phyloP scores from a whole-genome alignment of 1,140 invertebrate genomes.

The Phymorhynchus buccinoides region DNA sequence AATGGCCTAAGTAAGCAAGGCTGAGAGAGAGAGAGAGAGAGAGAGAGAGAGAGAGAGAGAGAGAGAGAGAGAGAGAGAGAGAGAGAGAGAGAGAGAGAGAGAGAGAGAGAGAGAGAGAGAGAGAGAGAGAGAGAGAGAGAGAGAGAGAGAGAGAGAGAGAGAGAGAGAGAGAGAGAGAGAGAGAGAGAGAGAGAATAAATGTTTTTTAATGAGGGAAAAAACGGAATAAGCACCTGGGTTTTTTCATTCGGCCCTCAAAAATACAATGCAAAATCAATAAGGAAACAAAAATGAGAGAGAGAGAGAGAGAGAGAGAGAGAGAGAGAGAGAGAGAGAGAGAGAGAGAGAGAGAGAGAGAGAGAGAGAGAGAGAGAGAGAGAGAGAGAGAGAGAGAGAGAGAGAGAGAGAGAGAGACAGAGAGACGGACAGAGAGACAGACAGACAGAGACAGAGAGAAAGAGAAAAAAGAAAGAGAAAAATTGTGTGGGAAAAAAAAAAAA shows the following conservation, averaged over 20 bases:
- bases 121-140: background rate
- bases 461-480: too few relatives aligned
- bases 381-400: background rate
- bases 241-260: too few relatives aligned
- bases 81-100: background rate
- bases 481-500: too few relatives aligned
- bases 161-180: background rate
- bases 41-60: background rate
- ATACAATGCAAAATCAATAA: too few relatives aligned
- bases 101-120: background rate
- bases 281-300: too few relatives aligned
- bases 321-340: background rate
- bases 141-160: background rate
- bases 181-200: background rate
- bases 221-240: too few relatives aligned
- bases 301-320: background rate
- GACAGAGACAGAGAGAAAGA: too few relatives aligned
- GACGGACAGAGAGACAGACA: too few relatives aligned
- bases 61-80: background rate
- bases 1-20: too few relatives aligned
- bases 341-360: background rate
- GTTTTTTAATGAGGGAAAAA: too few relatives aligned
- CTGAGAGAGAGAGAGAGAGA: background rate
- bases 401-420: too few relatives aligned
- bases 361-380: background rate